Conservation (phyloP, 1,140 invertebrate genomes). For the Drosophila asahinai region DNA sequence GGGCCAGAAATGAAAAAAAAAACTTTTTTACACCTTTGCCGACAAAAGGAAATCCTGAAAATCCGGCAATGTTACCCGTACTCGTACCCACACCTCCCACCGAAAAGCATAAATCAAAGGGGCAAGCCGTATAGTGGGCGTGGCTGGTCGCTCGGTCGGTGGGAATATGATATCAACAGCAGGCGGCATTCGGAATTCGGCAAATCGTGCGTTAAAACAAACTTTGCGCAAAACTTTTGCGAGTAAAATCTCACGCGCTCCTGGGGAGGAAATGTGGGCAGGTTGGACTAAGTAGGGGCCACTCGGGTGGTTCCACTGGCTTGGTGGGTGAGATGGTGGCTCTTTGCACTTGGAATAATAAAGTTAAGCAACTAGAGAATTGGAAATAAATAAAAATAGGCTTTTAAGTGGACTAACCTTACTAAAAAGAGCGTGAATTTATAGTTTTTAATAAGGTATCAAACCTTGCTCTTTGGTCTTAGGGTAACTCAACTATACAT, state of each 20-base stretch:
- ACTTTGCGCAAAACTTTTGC: constrained; percentile 72
- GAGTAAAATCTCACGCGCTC: constrained; percentile 77
- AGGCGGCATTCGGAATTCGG: constrained; percentile 61
- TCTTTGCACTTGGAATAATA: background rate
- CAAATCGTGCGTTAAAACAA: constrained; percentile 81
- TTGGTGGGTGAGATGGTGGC: background rate
- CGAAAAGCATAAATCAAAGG: constrained; percentile 63
- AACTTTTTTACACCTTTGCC: constrained; percentile 67
- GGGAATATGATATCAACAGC: constrained; percentile 80
- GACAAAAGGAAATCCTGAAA: constrained; percentile 42
- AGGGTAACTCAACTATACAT: background rate
- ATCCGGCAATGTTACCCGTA: constrained; percentile 32
- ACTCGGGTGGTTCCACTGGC: constrained; percentile 15
- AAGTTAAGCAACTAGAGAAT: background rate
- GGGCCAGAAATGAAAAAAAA: constrained; percentile 13
- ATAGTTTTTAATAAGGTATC: too few species aligned
- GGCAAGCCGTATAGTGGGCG: constrained; percentile 61
- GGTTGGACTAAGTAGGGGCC: constrained; percentile 17
- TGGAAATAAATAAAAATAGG: background rate
- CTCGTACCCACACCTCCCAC: background rate
- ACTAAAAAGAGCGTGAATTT: background rate
- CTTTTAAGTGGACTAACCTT: background rate
- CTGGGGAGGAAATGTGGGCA: constrained; percentile 33
- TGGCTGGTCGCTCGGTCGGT: constrained; percentile 63
- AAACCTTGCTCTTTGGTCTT: too few species aligned